Evolutionary conservation across 2,113 vertebrate species (phyloP).

Genomic region (Alexandromys fortis): DNA sequence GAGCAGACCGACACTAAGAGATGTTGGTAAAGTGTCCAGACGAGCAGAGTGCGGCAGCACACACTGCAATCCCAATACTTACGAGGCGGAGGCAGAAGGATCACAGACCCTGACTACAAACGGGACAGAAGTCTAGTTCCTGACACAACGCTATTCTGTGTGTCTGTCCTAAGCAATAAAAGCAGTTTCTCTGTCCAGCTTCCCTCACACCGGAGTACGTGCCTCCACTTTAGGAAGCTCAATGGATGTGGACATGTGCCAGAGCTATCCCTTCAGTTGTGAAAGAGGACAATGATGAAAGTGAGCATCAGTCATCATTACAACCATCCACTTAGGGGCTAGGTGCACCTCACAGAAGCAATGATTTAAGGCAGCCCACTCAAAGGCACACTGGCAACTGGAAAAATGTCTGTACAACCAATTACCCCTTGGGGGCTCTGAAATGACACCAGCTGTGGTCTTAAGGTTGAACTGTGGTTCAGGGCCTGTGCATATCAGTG

Average conservation of each 20-base stretch:
- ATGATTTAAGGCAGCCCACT: constrained; percentile 92
- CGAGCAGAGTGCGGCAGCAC: neutral
- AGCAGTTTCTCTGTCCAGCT: constrained; percentile 1
- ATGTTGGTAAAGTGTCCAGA: neutral
- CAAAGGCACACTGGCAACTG: constrained; percentile 92
- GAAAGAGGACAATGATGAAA: constrained; percentile 94
- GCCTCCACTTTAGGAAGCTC: constrained; percentile 78
- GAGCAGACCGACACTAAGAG: neutral
- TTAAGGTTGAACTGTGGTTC: constrained; percentile 93
- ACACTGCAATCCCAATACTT: neutral
- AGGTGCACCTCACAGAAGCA: constrained; percentile 94
- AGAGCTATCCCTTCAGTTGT: constrained; percentile 79
- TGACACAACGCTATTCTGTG: constrained; percentile 72
- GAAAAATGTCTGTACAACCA: constrained; percentile 94
- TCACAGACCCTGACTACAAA: neutral
- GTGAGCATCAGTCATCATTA: constrained; percentile 94
- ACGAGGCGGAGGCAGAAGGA: neutral
- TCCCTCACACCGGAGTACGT: constrained; percentile 4
- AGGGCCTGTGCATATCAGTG: constrained; percentile 94
- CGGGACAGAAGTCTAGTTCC: constrained; percentile 1
- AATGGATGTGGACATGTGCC: constrained; percentile 65
- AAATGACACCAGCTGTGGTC: constrained; percentile 93
- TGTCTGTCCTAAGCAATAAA: fast-evolving
- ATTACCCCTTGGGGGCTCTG: constrained; percentile 96
- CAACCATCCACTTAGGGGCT: constrained; percentile 85